Conservation (phyloP, 2,888 invertebrate genomes). For the Eupsilia transversa region DNA sequence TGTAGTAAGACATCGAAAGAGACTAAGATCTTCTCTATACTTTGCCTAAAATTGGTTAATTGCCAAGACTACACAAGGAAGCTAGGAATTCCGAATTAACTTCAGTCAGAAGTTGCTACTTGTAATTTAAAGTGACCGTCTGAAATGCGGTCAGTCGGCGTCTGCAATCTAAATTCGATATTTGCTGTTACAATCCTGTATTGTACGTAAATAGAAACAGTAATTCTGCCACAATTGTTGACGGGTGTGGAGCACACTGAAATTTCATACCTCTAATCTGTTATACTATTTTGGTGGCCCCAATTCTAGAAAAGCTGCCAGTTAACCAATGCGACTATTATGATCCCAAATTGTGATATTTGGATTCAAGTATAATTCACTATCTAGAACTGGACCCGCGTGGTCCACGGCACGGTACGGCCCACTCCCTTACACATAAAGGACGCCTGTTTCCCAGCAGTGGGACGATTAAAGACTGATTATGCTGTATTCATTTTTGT, state of each 20-base stretch:
- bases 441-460: not conserved
- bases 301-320: not conserved
- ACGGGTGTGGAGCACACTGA: not conserved
- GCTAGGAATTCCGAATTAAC: slow-evolving; percentile 37
- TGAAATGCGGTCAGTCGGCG: slow-evolving; percentile 35
- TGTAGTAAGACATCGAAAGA: not conserved
- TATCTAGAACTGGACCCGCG: too few species aligned
- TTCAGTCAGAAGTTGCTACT: slow-evolving; percentile 32
- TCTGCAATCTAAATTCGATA: slow-evolving; percentile 32
- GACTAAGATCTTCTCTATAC: slow-evolving; percentile 16
- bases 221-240: not conserved
- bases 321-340: not conserved
- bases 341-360: not conserved
- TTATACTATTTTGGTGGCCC: not conserved
- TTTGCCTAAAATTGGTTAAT: slow-evolving; percentile 49
- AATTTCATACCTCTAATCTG: not conserved
- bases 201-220: slow-evolving; percentile 19
- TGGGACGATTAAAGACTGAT: not conserved
- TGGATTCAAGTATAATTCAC: not conserved
- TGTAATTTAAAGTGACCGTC: slow-evolving; percentile 36
- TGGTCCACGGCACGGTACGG: too few species aligned
- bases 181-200: slow-evolving; percentile 26
- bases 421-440: not conserved
- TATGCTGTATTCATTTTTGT: not conserved
- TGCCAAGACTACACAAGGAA: slow-evolving; percentile 43